Percentiles rank a stretch among this genome's conserved stretches.
These are phyloP conservation scores for Semicossyphus pulcher DNA, from an alignment of 2,113 vertebrate species.

Conservation along the genomic window DNA sequence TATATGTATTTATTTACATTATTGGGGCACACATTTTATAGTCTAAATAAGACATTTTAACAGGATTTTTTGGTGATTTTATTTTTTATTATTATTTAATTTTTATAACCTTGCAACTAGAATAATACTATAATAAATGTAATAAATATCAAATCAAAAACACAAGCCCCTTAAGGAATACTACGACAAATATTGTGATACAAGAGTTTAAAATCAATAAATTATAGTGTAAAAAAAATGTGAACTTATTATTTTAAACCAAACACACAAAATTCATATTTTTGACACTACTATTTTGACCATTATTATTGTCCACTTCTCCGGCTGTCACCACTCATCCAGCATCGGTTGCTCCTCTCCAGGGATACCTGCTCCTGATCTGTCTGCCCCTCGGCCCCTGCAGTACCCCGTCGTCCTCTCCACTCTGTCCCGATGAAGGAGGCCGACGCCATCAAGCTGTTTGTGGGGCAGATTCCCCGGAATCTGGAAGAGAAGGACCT, in stretches of 20 bases:
- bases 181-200: not conserved
- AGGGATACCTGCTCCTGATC: conserved; percentile 67
- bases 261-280: not conserved
- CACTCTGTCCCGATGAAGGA: conserved; percentile 92
- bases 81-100: not conserved
- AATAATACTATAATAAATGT: not conserved
- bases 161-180: not conserved
- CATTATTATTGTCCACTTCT: conserved; percentile 1
- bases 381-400: conserved; percentile 48
- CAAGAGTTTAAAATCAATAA: conserved; percentile 9
- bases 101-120: not conserved
- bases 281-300: not conserved
- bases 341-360: conserved; percentile 50
- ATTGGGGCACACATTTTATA: conserved; percentile 1
- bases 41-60: not conserved
- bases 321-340: conserved; percentile 30
- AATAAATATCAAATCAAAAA: not conserved
- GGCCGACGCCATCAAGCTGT: conserved; percentile 96
- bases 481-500: conserved; percentile 96
- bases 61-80: not conserved
- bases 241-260: not conserved
- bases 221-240: not conserved
- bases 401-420: conserved; percentile 69
- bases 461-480: conserved; percentile 95
- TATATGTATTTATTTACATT: conserved; percentile 15